Evolutionary conservation across 2,888 invertebrate genomes (phyloP), one percentile per base, ranked within the genome.

Genomic region (Pasiphila rectangulata): DNA sequence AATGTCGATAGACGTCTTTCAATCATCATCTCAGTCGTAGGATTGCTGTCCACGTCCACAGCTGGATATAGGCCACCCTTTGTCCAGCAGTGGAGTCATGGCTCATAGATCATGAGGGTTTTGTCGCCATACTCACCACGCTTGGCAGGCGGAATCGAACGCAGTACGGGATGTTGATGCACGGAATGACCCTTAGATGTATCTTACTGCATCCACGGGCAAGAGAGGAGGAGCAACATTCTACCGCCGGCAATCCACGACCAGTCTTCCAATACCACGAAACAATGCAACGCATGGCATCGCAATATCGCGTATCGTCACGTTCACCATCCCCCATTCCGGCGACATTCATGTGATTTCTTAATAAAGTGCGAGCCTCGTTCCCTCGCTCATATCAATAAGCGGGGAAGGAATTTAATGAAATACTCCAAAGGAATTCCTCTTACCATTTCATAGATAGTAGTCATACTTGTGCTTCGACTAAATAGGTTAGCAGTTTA

Each of bases 351-450:
- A 82, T 83, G 79, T 83, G 84, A 83, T 81, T 81, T 83, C 83
- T 83, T 84, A 83, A 85, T 85, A 85, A 83, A 84, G 84, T 80
- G 79, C 76, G 83, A 75, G 67, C 64, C 74, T 75, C 69, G 69
- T 72, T 76, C 74, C 66, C 70, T 82, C 82, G 70, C 79, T 83
- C 83, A 84, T 83, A 83, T 83, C 83, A 84, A 84, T 85, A 85
- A 83, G 83, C 75, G 79, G 63, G 56, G 54, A 64, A 63, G 58
- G 73, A 76, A 77, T 78, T 79, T 79, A 78, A 79, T 78, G 78
- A 78, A 79, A 79, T 79, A 79, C 79, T 66, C 63, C 61, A 63
- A 59, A 63, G 70, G 73, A 72, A 79, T 79, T 75, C 71, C 75
- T n/a, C n/a, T 64, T 61, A 56, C 61, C 66, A 63, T 64, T 69